Percentiles rank a stretch among this genome's conserved stretches.
Conservation (phyloP, 1,140 invertebrate species). For the Ceratosolen fusciceps region DNA sequence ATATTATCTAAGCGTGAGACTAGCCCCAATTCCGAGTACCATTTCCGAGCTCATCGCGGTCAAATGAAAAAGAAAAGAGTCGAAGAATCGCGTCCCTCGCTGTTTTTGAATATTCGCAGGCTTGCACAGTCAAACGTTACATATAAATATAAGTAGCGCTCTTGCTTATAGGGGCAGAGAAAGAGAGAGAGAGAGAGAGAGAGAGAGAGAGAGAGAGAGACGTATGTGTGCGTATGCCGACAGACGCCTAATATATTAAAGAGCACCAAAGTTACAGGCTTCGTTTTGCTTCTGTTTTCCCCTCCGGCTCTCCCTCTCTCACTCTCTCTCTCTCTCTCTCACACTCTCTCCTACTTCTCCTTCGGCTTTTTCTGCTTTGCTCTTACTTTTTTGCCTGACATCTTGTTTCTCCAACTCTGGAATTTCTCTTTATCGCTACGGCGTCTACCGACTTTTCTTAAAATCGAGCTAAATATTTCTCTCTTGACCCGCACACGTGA, state of each 20-base stretch:
- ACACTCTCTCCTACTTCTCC: not conserved
- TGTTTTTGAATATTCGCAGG: not conserved
- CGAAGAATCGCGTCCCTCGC: not conserved
- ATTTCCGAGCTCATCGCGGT: not conserved
- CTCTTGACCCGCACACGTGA: too few relatives aligned
- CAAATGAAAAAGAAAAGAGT: not conserved
- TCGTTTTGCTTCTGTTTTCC: not conserved
- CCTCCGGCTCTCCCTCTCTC: not conserved
- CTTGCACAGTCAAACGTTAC: not conserved
- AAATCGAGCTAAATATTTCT: too few relatives aligned
- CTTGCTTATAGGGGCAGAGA: too few relatives aligned
- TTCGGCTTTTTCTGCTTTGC: not conserved
- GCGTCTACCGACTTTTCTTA: not conserved
- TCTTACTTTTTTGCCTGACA: not conserved
- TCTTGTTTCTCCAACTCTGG: not conserved
- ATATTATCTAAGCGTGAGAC: not conserved
- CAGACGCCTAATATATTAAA: slow-evolving; percentile 10
- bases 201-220: too few relatives aligned
- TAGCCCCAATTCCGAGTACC: not conserved
- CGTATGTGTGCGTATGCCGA: not conserved
- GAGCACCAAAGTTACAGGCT: not conserved
- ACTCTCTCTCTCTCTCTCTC: too few relatives aligned
- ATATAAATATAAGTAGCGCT: not conserved
- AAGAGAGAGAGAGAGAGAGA: too few relatives aligned
- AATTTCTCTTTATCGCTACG: not conserved